Base-by-base conservation (phyloP, 2,797 vertebrate genomes). In the Parambassis ranga region DNA sequence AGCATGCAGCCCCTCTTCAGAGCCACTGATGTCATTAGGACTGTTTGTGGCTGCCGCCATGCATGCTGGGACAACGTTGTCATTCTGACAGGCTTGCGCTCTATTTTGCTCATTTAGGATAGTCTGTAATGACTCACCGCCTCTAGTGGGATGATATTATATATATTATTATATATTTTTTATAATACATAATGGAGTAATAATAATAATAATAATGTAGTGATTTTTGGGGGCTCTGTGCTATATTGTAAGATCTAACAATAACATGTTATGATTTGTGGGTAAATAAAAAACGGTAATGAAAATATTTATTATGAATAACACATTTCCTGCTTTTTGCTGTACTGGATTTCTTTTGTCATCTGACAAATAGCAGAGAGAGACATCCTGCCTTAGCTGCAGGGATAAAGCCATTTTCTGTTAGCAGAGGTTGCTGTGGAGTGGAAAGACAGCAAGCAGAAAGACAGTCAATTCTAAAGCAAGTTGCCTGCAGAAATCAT, bases 401-500 rank as follows among this genome's bases (percentile, higher is more conserved):
- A 31, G 65, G 39, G 65, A 75, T 53, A 16, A 61, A 80, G 74
- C 14, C 35, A 33, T 78, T 84, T 69, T 65, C 65, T 64, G 46
- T 44, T 69, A 77, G 42, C 19, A 19, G 58, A 72, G 66, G 69
- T 49, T 61, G 46, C 59, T 65, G 61, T 66, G 60, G 55, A 27
- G 67, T 35, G 46, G 36, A 55, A 42, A 68, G 22, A 46, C 50
- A 50, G 24, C 58, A 33, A 62, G 42, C 73, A 36, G 56, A 50
- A 38, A 83, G 61, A 50, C 65, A 72, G 83, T 83, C 78, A 72
- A 69, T 60, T 76, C 58, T 41, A 52, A 59, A 71, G 68, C 43
- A 65, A 91, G 86, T 16, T 90, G 91, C 88, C 91, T 92, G 84
- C 90, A 90, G 87, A 65, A 93, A 94, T 93, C 90, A 91, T 86